Conservation (phyloP, 2,113 vertebrate genomes). For the Passer montanus region DNA sequence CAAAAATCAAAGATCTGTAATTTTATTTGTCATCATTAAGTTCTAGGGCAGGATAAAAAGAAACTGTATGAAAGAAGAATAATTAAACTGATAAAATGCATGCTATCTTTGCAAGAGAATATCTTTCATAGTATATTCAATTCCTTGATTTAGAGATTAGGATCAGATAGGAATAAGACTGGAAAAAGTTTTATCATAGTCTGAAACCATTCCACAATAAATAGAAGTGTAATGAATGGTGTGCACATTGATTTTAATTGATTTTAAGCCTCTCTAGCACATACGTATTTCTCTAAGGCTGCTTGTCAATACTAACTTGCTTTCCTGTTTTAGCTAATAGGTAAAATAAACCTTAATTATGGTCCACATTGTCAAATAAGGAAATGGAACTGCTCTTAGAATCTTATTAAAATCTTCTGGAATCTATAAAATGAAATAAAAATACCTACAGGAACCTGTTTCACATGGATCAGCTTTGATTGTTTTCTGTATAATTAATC, state of each 20-base stretch:
- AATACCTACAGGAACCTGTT: neutral
- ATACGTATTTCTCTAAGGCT: neutral
- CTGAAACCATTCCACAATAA: neutral
- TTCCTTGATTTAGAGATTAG: slow-evolving; percentile 7
- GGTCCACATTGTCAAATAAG: neutral
- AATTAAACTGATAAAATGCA: slow-evolving; percentile 23
- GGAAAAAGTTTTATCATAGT: neutral
- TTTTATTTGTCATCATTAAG: neutral
- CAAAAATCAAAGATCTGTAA: slow-evolving; percentile 38
- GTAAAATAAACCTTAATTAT: neutral
- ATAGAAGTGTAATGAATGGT: neutral
- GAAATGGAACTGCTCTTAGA: neutral
- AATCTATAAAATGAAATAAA: neutral
- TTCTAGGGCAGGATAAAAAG: slow-evolving; percentile 31
- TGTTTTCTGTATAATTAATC: neutral
- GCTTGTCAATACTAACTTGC: neutral
- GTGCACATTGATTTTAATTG: neutral
- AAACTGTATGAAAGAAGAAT: slow-evolving; percentile 26
- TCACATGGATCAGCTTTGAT: neutral
- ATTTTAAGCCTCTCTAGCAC: neutral
- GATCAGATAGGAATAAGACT: neutral
- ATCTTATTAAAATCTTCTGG: neutral
- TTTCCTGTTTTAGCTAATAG: neutral
- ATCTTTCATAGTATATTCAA: neutral
- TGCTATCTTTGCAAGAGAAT: neutral